Conservation (phyloP, 2,888 invertebrate genomes). For the Tenthredo notha region DNA sequence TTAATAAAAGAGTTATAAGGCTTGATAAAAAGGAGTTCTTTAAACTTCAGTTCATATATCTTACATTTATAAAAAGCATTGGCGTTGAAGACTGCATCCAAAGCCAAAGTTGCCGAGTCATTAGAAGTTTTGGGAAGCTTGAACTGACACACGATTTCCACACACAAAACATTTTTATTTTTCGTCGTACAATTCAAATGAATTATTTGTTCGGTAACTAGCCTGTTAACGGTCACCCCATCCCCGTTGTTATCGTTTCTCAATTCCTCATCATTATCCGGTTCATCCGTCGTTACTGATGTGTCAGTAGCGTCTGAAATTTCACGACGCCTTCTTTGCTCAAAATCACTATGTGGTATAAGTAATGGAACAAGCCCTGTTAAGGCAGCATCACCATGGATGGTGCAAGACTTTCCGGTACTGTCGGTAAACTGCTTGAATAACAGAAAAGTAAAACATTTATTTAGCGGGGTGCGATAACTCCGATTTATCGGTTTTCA, state of each 20-base stretch:
- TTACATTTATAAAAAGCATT: slow-evolving; percentile 55
- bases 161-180: slow-evolving; percentile 60
- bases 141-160: slow-evolving; percentile 64
- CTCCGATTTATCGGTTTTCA: neutral
- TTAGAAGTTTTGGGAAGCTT: slow-evolving; percentile 60
- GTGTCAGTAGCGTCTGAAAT: neutral
- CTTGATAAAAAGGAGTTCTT: too few relatives aligned
- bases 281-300: neutral
- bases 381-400: neutral
- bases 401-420: neutral
- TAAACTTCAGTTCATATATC: neutral
- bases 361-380: neutral
- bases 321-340: neutral
- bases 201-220: slow-evolving; percentile 35
- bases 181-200: slow-evolving; percentile 66
- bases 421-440: neutral
- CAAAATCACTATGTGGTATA: neutral
- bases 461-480: neutral
- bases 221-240: neutral
- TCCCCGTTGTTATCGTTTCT: neutral
- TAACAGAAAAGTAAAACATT: neutral
- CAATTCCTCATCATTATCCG: neutral
- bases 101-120: slow-evolving; percentile 62
- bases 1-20: too few relatives aligned
- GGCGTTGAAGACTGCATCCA: slow-evolving; percentile 62